Evolutionary conservation across 2,113 vertebrate genomes (phyloP).

Genomic region (Melozone crissalis): DNA sequence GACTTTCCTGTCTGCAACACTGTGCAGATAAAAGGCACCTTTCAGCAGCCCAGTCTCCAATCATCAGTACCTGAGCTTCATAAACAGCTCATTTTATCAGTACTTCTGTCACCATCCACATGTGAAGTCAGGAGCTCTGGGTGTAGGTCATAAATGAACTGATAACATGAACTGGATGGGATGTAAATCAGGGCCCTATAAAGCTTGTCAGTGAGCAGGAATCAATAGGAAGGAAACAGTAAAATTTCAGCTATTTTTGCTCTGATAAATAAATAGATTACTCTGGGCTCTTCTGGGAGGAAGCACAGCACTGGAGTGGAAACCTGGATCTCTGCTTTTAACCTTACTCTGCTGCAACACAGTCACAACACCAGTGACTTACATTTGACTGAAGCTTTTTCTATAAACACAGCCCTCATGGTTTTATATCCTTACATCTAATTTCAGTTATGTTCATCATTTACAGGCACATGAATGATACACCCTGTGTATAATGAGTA

Average conservation of each 20-base stretch:
- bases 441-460: neutral
- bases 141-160: neutral
- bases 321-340: neutral
- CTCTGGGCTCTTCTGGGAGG: neutral
- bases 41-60: neutral
- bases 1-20: neutral
- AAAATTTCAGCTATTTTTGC: neutral
- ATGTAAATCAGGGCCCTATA: neutral
- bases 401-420: neutral
- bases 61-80: neutral
- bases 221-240: neutral
- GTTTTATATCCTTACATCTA: neutral
- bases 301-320: neutral
- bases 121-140: neutral
- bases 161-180: neutral
- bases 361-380: neutral
- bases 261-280: neutral
- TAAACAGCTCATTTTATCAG: neutral
- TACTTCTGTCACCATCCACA: neutral
- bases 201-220: neutral
- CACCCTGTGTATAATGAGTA: neutral
- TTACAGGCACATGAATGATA: neutral
- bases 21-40: neutral
- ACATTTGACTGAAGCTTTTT: neutral
- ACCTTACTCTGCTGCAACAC: too few species aligned